phyloP scores from a whole-genome alignment of 1,140 invertebrate species.

The Drosophila pseudoananassae region DNA sequence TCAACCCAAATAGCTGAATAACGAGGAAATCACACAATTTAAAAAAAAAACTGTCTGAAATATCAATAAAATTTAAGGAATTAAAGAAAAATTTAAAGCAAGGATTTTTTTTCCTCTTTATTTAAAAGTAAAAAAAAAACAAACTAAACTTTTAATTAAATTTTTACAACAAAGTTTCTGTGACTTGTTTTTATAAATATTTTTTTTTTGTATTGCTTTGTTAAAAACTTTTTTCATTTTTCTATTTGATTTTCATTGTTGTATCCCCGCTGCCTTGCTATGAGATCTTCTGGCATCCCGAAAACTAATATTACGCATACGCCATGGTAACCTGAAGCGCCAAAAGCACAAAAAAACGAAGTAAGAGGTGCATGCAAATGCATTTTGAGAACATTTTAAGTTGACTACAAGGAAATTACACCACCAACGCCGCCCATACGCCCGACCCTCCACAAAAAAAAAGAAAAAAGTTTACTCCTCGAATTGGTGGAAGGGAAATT shows the following conservation, averaged over 20 bases:
- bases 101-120: neutral
- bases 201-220: slow-evolving; percentile 15
- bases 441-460: neutral
- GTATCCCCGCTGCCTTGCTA: slow-evolving; percentile 36
- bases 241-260: slow-evolving; percentile 27
- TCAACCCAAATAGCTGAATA: slow-evolving; percentile 41
- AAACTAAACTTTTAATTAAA: slow-evolving; percentile 4
- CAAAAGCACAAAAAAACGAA: neutral
- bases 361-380: slow-evolving; percentile 59
- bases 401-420: slow-evolving; percentile 78
- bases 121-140: neutral
- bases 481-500: slow-evolving; percentile 35
- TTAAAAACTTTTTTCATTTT: slow-evolving; percentile 42
- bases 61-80: neutral
- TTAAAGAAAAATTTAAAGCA: neutral
- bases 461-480: slow-evolving; percentile 30
- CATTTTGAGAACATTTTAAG: slow-evolving; percentile 67
- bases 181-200: slow-evolving; percentile 19
- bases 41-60: neutral
- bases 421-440: slow-evolving; percentile 10
- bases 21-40: slow-evolving; percentile 29
- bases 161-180: neutral
- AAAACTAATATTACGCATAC: slow-evolving; percentile 75
- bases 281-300: slow-evolving; percentile 47
- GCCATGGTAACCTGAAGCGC: slow-evolving; percentile 39